Evolutionary conservation across 2,888 invertebrate genomes (phyloP).

Genomic region (Cataglyphis cursor): DNA sequence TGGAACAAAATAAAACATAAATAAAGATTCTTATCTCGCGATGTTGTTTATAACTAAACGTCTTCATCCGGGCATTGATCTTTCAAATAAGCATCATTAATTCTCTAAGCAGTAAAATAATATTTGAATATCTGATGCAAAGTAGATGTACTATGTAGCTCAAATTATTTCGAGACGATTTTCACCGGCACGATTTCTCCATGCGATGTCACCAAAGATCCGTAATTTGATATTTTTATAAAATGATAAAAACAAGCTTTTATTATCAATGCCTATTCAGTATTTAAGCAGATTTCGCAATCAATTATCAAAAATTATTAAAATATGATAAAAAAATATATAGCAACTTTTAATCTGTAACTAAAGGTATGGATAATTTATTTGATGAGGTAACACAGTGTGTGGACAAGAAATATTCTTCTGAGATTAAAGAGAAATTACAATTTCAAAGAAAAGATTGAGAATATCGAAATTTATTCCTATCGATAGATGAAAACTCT

Average conservation of each 20-base stretch:
- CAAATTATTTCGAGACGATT: background rate
- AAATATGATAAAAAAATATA: background rate
- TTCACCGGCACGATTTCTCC: background rate
- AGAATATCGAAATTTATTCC: conserved; percentile 33
- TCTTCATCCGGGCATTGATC: conserved; percentile 26
- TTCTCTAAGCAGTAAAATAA: background rate
- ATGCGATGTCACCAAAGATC: background rate
- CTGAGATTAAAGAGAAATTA: background rate
- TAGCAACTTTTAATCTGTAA: background rate
- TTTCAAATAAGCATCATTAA: conserved; percentile 12
- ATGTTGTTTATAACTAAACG: conserved; percentile 20
- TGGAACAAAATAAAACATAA: conserved; percentile 19
- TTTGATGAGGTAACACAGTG: background rate
- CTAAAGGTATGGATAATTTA: background rate
- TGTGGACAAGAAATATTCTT: background rate
- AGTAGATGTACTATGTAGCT: background rate
- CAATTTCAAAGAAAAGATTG: conserved; percentile 24
- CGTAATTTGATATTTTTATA: background rate
- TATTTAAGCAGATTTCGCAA: background rate
- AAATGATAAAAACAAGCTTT: background rate
- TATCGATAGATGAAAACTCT: conserved; percentile 11
- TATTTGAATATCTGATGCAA: background rate
- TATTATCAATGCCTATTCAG: background rate
- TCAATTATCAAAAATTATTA: background rate
- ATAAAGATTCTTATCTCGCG: conserved; percentile 26